These are phyloP conservation scores for Heterotis niloticus DNA, from an alignment of 2,113 vertebrate species.

Conservation along the genomic window DNA sequence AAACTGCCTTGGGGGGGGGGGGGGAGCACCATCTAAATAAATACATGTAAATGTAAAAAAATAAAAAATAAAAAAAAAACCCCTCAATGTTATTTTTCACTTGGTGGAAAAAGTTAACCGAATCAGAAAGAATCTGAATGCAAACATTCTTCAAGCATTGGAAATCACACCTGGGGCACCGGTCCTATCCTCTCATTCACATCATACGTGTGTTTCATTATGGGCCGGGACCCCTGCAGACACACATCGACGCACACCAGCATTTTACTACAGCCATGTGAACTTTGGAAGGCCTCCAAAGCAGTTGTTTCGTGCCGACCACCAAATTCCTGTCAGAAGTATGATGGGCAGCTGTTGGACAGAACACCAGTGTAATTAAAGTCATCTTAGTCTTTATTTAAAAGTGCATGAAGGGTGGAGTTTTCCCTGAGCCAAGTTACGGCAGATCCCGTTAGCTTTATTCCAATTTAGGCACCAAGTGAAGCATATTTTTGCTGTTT, in stretches of 20 bases:
- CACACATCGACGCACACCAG: slow-evolving; percentile 28
- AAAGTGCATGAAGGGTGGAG: not conserved
- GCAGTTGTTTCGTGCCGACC: slow-evolving; percentile 29
- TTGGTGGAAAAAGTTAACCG: slow-evolving; percentile 15
- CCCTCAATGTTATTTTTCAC: not conserved
- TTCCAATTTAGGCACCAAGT: not conserved
- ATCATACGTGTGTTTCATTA: slow-evolving; percentile 45
- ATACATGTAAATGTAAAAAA: too few species aligned
- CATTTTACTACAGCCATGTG: slow-evolving; percentile 25
- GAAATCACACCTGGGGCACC: slow-evolving; percentile 49
- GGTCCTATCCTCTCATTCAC: slow-evolving; percentile 36
- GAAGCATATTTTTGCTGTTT: not conserved
- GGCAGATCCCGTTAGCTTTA: not conserved
- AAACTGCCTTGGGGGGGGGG: too few species aligned
- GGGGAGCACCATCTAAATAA: not conserved
- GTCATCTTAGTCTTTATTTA: not conserved
- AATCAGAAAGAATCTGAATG: slow-evolving; percentile 38
- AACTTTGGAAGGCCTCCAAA: slow-evolving; percentile 21
- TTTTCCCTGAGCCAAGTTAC: not conserved
- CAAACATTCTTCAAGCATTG: slow-evolving; percentile 45
- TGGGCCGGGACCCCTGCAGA: slow-evolving; percentile 36
- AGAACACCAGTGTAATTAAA: not conserved
- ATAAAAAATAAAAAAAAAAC: slow-evolving; percentile 6
- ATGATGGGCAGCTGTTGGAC: not conserved
- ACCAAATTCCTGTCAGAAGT: not conserved